phyloP scores from a whole-genome alignment of 2,797 vertebrate species.

The Falco concolor region DNA sequence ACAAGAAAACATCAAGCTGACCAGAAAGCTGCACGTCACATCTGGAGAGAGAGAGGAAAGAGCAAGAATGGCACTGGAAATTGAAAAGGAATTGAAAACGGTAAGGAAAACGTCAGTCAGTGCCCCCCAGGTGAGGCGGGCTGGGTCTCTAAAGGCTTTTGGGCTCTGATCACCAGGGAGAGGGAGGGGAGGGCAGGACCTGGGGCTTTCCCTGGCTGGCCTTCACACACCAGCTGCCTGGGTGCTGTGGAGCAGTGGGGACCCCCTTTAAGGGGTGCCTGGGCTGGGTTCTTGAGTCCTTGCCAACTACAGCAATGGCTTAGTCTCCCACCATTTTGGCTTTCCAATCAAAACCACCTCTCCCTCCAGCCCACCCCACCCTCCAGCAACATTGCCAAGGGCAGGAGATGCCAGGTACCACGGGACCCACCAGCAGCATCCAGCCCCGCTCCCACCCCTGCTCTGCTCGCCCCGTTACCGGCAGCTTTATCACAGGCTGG shows the following conservation, averaged over 20 bases:
- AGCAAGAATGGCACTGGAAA: not conserved
- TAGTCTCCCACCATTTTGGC: not conserved
- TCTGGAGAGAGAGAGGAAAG: not conserved
- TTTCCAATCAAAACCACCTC: not conserved
- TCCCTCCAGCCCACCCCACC: not conserved
- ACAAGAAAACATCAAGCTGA: not conserved
- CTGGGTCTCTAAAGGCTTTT: not conserved
- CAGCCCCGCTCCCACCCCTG: not conserved
- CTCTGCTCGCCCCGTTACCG: not conserved
- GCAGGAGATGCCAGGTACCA: not conserved
- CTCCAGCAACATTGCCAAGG: not conserved
- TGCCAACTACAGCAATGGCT: not conserved
- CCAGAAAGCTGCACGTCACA: not conserved
- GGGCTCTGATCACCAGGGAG: not conserved
- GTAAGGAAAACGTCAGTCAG: not conserved
- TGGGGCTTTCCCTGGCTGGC: not conserved
- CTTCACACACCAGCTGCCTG: not conserved
- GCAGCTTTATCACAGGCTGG: not conserved
- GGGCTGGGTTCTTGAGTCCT: not conserved
- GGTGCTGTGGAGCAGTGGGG: not conserved
- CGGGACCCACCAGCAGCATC: not conserved
- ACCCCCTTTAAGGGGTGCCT: too few relatives aligned
- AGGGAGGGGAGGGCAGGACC: not conserved
- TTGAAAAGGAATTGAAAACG: accelerated
- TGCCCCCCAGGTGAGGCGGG: not conserved